Base-by-base conservation (phyloP, 2,797 vertebrate species). In the Melanogrammus aeglefinus region DNA sequence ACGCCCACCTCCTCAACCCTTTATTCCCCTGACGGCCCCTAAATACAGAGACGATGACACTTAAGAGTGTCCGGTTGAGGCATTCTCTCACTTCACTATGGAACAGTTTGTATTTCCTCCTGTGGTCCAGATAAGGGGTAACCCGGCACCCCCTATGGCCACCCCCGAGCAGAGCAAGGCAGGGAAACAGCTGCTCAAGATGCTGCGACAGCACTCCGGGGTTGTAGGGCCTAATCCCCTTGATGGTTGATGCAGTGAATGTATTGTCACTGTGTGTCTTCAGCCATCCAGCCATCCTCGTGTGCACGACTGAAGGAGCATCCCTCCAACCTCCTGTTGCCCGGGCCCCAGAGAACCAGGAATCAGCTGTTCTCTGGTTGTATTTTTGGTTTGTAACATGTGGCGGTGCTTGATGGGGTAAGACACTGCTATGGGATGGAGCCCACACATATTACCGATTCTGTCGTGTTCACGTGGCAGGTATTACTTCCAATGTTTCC, bases 341-440 rank as follows among this genome's bases (percentile, higher is more conserved):
- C 63, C 31, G 70, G 12, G 16, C 9, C 84, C 75, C 83, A 8
- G 31, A 47, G 77, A 51, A 73, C 78, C 80, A 21, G 74, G 74
- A 7, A 77, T 87, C 82, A 90, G 85, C 88, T 84, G 83, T 79
- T 88, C 36, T 36, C 72, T 82, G 76, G 73, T 75, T 70, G 33
- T 74, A 73, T 74, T 44, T 74, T 38, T 80, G 75, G 31, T 77
- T 77, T 77, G 82, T 57, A 78, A 16, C 79, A 80, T 78, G 85
- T 79, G 83, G 41, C 80, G 13, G 70, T 72, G 63, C 83, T 86
- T 73, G 81, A 74, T 27, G 2, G 75, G 80, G 84, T 82, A 81
- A 86, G 76, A 44, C 27, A 13, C 63, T 69, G n/a, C 63, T 10
- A n/a, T 69, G 9, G 63, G 63, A 69, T 27, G n/a, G 63, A 69